Percentiles rank a stretch among this genome's conserved stretches.
Conservation (phyloP, 2,888 invertebrate species). For the Alentia gelatinosa region DNA sequence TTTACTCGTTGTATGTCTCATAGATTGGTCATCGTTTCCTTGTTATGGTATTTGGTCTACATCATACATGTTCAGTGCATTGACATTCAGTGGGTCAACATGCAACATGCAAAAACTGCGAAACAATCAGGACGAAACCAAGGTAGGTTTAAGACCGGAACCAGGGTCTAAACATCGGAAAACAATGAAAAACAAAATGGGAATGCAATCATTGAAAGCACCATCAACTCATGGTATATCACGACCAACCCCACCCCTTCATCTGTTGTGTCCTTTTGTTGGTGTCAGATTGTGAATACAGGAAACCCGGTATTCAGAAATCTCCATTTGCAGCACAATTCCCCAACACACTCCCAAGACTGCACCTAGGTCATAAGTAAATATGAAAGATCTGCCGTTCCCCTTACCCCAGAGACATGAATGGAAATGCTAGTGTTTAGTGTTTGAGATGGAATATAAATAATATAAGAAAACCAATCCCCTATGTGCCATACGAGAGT, state of each 20-base stretch:
- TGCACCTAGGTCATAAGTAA: background rate
- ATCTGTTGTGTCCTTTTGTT: slow-evolving; percentile 32
- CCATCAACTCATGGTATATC: too few species aligned
- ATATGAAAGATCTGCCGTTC: background rate
- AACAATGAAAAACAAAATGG: background rate
- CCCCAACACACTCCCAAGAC: background rate
- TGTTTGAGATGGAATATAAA: too few species aligned
- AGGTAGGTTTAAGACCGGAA: slow-evolving; percentile 9
- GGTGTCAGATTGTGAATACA: background rate
- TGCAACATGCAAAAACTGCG: background rate
- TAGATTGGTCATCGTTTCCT: background rate
- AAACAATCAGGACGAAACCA: background rate
- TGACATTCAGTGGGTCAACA: slow-evolving; percentile 11
- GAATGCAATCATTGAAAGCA: background rate
- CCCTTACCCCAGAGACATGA: too few species aligned
- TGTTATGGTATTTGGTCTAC: background rate
- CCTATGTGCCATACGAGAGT: too few species aligned
- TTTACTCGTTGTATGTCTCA: slow-evolving; percentile 23
- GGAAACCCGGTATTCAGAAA: background rate
- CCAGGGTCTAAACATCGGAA: background rate
- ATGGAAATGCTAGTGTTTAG: too few species aligned
- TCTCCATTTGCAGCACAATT: background rate
- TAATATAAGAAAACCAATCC: too few species aligned
- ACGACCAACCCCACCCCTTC: background rate
- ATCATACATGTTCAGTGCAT: background rate